Conservation (phyloP, 2,797 vertebrate genomes). For the Gymnopithys bicolor region DNA sequence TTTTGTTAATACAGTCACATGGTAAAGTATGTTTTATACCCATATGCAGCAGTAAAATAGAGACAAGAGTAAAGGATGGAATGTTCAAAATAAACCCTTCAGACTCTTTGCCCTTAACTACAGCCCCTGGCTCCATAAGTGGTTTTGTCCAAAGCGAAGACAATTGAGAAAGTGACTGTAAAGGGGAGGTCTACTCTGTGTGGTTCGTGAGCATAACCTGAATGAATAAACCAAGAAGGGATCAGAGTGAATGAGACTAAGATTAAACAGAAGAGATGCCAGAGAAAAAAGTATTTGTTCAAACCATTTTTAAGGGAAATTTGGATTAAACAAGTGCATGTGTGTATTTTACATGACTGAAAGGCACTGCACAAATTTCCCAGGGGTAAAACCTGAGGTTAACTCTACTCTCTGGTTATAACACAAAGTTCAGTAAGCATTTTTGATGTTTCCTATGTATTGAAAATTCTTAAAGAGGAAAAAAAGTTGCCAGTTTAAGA, state of each 20-base stretch:
- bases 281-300: background rate
- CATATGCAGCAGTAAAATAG: background rate
- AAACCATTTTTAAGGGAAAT: background rate
- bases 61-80: background rate
- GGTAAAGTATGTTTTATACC: background rate
- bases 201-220: background rate
- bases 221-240: background rate
- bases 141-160: background rate
- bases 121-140: background rate
- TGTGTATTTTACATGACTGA: background rate
- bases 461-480: background rate
- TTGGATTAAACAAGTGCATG: background rate
- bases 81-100: background rate
- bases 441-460: background rate
- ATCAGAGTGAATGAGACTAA: background rate
- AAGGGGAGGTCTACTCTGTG: background rate
- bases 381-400: background rate
- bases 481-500: background rate
- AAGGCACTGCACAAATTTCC: background rate
- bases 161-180: background rate
- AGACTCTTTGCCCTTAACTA: background rate
- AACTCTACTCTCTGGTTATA: background rate
- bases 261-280: background rate
- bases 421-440: background rate
- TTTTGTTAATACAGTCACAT: background rate